Evolutionary conservation across 2,888 invertebrate species (phyloP).

Genomic region (Lasius platythorax): DNA sequence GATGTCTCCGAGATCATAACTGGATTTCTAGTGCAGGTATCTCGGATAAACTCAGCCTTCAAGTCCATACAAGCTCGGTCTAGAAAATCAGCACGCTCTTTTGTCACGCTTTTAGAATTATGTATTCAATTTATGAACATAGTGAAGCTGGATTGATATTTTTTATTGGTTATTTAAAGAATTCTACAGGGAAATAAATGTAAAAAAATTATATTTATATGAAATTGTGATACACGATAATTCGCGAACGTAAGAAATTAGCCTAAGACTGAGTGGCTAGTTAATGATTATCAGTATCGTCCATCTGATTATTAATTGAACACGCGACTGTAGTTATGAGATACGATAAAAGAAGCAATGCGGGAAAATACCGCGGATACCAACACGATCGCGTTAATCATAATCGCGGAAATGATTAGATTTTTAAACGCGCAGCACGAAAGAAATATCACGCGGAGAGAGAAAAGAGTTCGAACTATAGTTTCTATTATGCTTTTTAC

Average conservation of each 20-base stretch:
- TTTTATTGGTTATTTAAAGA: neutral
- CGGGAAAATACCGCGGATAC: constrained; percentile 18
- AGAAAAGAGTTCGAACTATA: constrained; percentile 16
- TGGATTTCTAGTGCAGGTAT: neutral
- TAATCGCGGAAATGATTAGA: constrained; percentile 31
- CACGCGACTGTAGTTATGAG: constrained; percentile 23
- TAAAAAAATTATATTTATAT: constrained; percentile 3
- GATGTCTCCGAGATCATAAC: constrained; percentile 67
- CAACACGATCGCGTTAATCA: constrained; percentile 9
- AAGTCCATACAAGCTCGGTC: neutral
- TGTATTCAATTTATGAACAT: neutral
- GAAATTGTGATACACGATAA: constrained; percentile 14
- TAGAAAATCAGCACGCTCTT: neutral
- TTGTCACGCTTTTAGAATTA: neutral
- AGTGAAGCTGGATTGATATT: neutral
- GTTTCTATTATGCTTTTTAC: neutral
- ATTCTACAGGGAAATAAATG: neutral
- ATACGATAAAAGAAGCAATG: constrained; percentile 30
- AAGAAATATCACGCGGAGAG: neutral
- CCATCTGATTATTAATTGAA: constrained; percentile 44
- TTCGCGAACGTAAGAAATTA: constrained; percentile 5
- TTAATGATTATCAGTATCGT: constrained; percentile 35
- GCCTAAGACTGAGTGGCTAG: constrained; percentile 27
- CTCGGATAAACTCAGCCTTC: neutral
- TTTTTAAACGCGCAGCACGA: constrained; percentile 25